Percentiles rank a stretch among this genome's conserved stretches.
phyloP scores from a whole-genome alignment of 1,140 invertebrate species.

The Tyrophagus putrescentiae region DNA sequence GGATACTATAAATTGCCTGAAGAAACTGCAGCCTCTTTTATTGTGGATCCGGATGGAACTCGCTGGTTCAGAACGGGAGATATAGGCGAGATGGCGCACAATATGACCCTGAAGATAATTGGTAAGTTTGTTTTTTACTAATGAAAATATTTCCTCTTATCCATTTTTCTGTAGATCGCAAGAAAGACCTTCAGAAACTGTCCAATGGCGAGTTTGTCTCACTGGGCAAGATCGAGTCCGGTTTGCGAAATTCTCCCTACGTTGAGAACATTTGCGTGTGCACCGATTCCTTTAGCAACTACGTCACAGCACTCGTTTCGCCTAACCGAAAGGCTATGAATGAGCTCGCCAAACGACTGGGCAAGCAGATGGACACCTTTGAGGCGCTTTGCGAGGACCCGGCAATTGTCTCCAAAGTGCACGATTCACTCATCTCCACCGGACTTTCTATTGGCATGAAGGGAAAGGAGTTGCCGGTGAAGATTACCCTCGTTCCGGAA shows the following conservation, averaged over 20 bases:
- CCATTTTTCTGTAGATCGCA: too few species aligned
- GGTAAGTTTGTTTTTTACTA: too few species aligned
- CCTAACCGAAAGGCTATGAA: conserved; percentile 52
- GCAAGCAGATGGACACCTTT: conserved; percentile 44
- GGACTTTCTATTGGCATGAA: neutral
- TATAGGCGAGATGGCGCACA: conserved; percentile 76
- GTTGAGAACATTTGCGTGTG: conserved; percentile 92
- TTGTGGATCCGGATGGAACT: conserved; percentile 49
- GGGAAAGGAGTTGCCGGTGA: conserved; percentile 36
- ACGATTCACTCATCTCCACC: neutral
- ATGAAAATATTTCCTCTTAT: too few species aligned
- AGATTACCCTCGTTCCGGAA: conserved; percentile 34
- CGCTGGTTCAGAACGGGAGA: conserved; percentile 91
- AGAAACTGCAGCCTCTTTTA: conserved; percentile 82
- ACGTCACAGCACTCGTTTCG: conserved; percentile 74
- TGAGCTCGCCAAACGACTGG: conserved; percentile 47
- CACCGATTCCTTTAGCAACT: conserved; percentile 64
- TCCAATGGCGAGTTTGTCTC: conserved; percentile 75
- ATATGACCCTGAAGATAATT: conserved; percentile 89
- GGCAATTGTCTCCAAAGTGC: conserved; percentile 48
- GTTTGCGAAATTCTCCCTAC: conserved; percentile 74
- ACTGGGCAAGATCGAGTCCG: conserved; percentile 42
- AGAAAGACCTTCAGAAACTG: conserved; percentile 74
- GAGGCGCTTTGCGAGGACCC: conserved; percentile 56
- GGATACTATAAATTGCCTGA: conserved; percentile 85